These are phyloP conservation scores for Xenentodon cancila DNA, from an alignment of 2,797 vertebrate genomes.

Conservation along the genomic window DNA sequence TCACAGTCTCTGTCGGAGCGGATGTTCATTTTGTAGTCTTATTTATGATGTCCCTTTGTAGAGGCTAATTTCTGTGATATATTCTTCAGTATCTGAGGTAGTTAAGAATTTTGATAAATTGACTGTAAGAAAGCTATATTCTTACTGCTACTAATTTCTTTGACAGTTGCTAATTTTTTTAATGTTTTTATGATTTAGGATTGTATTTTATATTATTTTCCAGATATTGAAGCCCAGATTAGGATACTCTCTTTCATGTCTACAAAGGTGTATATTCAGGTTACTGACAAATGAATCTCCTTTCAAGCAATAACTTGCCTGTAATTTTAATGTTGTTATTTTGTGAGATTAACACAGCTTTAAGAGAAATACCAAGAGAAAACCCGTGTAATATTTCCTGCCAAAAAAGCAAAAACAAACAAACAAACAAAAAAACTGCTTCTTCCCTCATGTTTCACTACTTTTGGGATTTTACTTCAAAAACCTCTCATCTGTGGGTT, in stretches of 20 bases:
- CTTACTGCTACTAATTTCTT: conserved; percentile 8
- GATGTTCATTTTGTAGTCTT: conserved; percentile 73
- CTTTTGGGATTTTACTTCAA: conserved; percentile 56
- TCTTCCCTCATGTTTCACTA: conserved; percentile 30
- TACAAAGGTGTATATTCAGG: not conserved
- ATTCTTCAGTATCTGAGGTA: conserved; percentile 63
- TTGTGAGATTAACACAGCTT: conserved; percentile 46
- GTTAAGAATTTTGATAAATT: conserved; percentile 44
- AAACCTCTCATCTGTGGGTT: conserved; percentile 48
- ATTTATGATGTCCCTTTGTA: conserved; percentile 65
- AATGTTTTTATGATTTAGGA: not conserved
- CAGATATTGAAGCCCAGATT: conserved; percentile 2
- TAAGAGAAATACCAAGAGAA: conserved; percentile 52
- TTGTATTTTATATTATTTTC: not conserved
- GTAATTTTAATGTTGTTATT: conserved; percentile 36
- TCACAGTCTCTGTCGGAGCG: conserved; percentile 67
- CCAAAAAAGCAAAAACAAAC: conserved; percentile 18
- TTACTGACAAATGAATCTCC: conserved; percentile 9
- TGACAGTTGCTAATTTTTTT: conserved; percentile 18
- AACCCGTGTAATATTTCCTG: conserved; percentile 40
- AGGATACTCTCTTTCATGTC: not conserved
- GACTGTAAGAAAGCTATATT: conserved; percentile 23
- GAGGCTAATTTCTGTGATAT: conserved; percentile 61
- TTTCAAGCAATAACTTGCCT: conserved; percentile 26
- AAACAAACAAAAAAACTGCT: not conserved